Conservation (phyloP, 2,113 vertebrate species). For the Eira barbara region DNA sequence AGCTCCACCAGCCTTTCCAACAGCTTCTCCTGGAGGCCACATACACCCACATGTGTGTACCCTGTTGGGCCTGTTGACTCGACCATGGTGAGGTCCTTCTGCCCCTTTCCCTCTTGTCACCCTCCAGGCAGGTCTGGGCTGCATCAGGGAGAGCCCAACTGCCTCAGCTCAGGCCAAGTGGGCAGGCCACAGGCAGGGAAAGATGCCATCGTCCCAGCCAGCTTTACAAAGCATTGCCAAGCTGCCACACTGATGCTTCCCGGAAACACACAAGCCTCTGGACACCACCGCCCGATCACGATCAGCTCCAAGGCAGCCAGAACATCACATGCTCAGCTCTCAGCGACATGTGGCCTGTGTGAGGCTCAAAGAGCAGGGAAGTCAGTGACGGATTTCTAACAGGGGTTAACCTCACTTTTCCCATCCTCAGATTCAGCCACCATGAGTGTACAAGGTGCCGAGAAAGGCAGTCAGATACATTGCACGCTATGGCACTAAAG, state of each 20-base stretch:
- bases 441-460: neutral
- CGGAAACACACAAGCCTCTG: constrained; percentile 35
- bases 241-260: constrained; percentile 61
- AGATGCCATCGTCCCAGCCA: constrained; percentile 50
- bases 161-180: neutral
- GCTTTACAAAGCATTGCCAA: constrained; percentile 69
- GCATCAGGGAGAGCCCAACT: neutral
- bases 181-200: neutral
- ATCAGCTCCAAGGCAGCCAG: neutral
- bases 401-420: neutral
- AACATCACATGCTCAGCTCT: neutral
- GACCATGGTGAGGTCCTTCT: neutral
- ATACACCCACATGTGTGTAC: no score
- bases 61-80: neutral
- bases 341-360: neutral
- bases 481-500: neutral
- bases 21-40: neutral
- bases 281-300: neutral
- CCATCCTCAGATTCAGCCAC: neutral
- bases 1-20: neutral
- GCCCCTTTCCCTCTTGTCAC: neutral
- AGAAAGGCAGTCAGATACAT: neutral
- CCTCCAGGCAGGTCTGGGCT: neutral
- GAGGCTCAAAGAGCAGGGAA: neutral
- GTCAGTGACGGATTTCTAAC: neutral